Conservation (phyloP, 2,113 vertebrate genomes). For the Arenaria interpres region DNA sequence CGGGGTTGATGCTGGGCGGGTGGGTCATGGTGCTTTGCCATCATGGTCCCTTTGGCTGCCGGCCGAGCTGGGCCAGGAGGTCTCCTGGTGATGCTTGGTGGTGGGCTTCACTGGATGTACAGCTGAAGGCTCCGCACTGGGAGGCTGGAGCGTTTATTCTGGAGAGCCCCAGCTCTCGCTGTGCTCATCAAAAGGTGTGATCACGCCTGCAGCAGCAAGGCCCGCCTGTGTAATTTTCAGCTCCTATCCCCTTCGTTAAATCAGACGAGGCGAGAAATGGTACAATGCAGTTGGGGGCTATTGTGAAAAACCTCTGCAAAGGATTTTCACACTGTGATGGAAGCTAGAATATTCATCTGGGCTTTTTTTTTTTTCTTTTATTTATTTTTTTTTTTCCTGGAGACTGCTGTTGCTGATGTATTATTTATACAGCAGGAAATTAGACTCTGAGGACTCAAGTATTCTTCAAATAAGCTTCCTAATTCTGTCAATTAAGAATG, state of each 20-base stretch:
- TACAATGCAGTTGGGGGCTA: background rate
- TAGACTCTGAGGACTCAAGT: constrained; percentile 65
- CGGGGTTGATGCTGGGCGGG: too few species aligned
- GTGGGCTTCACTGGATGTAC: background rate
- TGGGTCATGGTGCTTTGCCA: rapidly evolving
- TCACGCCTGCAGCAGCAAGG: background rate
- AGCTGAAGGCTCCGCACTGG: background rate
- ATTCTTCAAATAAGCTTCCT: constrained; percentile 66
- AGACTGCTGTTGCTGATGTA: constrained; percentile 53
- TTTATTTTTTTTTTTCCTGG: constrained; percentile 10
- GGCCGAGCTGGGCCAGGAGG: rapidly evolving
- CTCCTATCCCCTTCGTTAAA: background rate
- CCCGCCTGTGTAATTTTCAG: constrained; percentile 2
- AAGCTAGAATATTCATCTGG: constrained; percentile 4
- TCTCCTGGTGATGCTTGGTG: background rate
- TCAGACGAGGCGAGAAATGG: constrained; percentile 46
- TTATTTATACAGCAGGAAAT: constrained; percentile 72
- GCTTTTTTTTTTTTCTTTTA: background rate
- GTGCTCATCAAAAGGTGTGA: constrained; percentile 55
- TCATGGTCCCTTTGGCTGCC: rapidly evolving
- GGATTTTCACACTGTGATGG: constrained; percentile 28
- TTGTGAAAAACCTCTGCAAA: constrained; percentile 38
- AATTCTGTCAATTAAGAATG: constrained; percentile 68
- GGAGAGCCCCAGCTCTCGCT: background rate
- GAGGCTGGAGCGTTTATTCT: background rate